These are phyloP conservation scores for Oncorhynchus kisutch DNA, from an alignment of 2,113 vertebrate species.

Conservation along the genomic window DNA sequence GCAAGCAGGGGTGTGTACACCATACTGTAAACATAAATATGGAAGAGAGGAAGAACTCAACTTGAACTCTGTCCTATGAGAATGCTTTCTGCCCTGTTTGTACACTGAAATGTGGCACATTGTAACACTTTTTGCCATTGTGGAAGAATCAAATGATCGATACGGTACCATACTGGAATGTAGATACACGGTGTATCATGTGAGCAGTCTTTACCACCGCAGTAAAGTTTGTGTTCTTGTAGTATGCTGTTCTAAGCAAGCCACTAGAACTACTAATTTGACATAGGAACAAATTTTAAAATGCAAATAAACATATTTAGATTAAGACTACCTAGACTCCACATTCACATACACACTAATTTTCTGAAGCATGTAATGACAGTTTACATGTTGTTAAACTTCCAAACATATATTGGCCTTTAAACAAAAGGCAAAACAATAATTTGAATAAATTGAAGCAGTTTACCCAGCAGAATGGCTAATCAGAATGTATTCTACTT, in stretches of 20 bases:
- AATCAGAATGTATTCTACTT: constrained; percentile 75
- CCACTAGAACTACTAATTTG: neutral
- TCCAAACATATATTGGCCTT: constrained; percentile 70
- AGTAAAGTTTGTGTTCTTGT: too few relatives aligned
- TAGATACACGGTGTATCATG: too few relatives aligned
- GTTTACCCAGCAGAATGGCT: constrained; percentile 74
- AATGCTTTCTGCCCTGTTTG: neutral
- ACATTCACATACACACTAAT: constrained; percentile 43
- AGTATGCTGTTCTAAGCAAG: neutral
- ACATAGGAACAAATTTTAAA: neutral
- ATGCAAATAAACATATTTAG: constrained; percentile 30
- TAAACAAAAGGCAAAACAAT: constrained; percentile 80
- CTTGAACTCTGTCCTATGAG: neutral
- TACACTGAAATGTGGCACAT: too few relatives aligned
- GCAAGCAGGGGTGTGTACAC: neutral
- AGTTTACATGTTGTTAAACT: constrained; percentile 71
- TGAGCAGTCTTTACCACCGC: too few relatives aligned
- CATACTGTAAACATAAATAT: constrained; percentile 4
- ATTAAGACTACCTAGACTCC: constrained; percentile 55
- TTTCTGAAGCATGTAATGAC: constrained; percentile 79
- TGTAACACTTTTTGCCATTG: too few relatives aligned
- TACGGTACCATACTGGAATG: too few relatives aligned
- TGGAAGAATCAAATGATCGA: too few relatives aligned
- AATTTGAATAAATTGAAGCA: constrained; percentile 79
- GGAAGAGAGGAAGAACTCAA: neutral